These are phyloP conservation scores for Celastrina argiolus DNA, from an alignment of 2,888 invertebrate species.

Conservation along the genomic window DNA sequence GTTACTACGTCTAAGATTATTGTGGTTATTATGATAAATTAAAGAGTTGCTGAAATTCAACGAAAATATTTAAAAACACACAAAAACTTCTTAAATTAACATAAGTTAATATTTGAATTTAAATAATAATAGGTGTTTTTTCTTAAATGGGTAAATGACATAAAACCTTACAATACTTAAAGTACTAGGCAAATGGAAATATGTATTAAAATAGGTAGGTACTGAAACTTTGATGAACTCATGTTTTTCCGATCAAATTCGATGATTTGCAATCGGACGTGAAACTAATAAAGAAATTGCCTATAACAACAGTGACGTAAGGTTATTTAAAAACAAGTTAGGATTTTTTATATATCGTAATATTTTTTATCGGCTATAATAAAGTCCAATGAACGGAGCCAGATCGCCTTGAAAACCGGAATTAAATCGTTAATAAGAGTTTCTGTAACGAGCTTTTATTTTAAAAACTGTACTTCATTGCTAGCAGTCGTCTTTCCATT, in stretches of 20 bases:
- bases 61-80: background rate
- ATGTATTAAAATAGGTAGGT: background rate
- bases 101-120: too few species aligned
- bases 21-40: background rate
- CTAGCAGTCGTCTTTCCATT: background rate
- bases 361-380: constrained; percentile 38
- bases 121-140: too few species aligned
- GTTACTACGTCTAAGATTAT: too few species aligned
- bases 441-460: constrained; percentile 20
- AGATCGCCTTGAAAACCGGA: constrained; percentile 64
- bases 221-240: background rate
- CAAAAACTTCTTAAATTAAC: too few species aligned
- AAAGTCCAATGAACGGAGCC: constrained; percentile 67
- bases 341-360: constrained; percentile 23
- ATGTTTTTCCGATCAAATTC: background rate
- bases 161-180: too few species aligned
- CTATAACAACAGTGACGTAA: constrained; percentile 22
- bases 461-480: background rate
- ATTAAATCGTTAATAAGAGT: constrained; percentile 39
- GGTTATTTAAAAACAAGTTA: constrained; percentile 23
- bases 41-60: background rate
- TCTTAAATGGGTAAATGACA: background rate
- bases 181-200: too few species aligned
- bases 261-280: constrained; percentile 15
- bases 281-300: constrained; percentile 18